Evolutionary conservation across 2,113 vertebrate species (phyloP), one percentile per base, ranked within the genome.

Genomic region (Mesitornis unicolor): DNA sequence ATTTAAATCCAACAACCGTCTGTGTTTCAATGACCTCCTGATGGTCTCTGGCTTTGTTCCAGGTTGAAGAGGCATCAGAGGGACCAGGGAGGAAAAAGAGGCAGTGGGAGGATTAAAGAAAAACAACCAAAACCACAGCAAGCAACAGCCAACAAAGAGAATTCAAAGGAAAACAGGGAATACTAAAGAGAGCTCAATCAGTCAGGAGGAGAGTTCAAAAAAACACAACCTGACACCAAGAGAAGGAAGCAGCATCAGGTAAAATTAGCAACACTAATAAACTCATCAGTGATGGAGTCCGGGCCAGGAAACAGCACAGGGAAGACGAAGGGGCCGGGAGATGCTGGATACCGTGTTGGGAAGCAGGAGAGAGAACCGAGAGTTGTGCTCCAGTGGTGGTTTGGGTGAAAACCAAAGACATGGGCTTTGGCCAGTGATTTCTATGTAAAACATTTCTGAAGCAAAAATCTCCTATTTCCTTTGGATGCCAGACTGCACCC

Each of bases 251-350:
- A 63, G 77, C 81, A 91, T 80, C 91, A 95, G 83, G 95, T 80
- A 96, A 95, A 97, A 97, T 96, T 95, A 97, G 94, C 76, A 92
- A 93, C 89, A 67, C 51, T 94, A 95, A 97, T 89, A 95, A 96
- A 90, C 90, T 95, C 63, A 92, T 68, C 87, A 90, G 67, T 35
- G 31, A 48, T 20, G 47, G 86, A 87, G 65, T 35, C 35, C 2
- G 2, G 90, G 73, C 69, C 83, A 59, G 64, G 68, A 96, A 95
- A 70, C 26, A 68, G 80, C 69, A 42, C 22, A 75, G 53, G 22
- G 87, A 92, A 63, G 90, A 70, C 1, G 3, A 86, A 67, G 51
- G 35, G 57, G 15, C 42, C 0, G 4, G 48, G 53, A 61, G 43
- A 71, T 22, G 36, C 73, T 40, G 68, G 43, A 60, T 64, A 76